phyloP scores from a whole-genome alignment of 2,888 invertebrate species.

The Brachyptera risi region DNA sequence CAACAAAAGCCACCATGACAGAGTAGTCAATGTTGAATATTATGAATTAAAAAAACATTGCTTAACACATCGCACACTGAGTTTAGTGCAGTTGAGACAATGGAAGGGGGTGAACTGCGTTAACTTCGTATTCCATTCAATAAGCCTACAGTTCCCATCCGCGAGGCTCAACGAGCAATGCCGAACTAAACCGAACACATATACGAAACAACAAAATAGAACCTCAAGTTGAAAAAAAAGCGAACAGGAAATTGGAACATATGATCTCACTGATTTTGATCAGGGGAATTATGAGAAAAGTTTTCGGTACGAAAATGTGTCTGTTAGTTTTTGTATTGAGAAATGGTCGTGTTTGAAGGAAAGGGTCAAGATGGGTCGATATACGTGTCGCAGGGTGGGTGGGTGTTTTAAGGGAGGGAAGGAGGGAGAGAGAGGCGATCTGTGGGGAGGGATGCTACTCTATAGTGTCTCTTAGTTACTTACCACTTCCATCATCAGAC shows the following conservation, averaged over 20 bases:
- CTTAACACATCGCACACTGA: no score
- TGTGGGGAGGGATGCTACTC: slow-evolving; percentile 26
- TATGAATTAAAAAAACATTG: no score
- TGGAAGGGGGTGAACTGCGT: slow-evolving; percentile 16
- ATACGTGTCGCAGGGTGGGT: slow-evolving; percentile 17
- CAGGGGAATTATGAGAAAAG: no score
- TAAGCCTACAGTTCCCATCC: slow-evolving; percentile 10
- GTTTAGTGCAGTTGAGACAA: slow-evolving; percentile 2
- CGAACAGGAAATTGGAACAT: slow-evolving; percentile 1
- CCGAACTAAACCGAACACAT: slow-evolving; percentile 14
- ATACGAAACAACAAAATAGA: slow-evolving; percentile 14
- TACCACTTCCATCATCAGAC: slow-evolving; percentile 33
- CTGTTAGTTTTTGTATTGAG: no score
- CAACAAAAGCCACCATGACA: no score
- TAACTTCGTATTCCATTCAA: slow-evolving; percentile 2
- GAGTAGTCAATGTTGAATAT: no score
- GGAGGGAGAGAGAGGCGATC: background rate
- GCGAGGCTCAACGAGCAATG: background rate
- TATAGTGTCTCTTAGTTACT: slow-evolving; percentile 27
- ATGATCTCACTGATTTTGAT: no score
- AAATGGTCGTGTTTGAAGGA: background rate
- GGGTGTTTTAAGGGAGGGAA: slow-evolving; percentile 5
- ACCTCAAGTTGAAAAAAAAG: background rate
- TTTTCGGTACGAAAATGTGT: no score
- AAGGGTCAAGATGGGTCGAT: slow-evolving; percentile 13